Conservation (phyloP, 2,888 invertebrate genomes). For the Drymonia ruficornis region DNA sequence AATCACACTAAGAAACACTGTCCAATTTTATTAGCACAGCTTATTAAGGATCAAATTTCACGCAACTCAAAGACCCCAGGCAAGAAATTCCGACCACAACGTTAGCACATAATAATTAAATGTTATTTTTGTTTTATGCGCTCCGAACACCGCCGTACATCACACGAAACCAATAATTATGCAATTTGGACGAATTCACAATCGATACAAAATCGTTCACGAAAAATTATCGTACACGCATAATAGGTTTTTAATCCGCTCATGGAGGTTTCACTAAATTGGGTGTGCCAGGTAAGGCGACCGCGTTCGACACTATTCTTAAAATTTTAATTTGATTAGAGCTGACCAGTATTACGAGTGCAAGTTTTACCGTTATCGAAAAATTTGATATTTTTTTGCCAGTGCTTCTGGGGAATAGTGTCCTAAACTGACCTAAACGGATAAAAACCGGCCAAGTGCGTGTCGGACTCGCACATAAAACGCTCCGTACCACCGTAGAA, state of each 20-base stretch:
- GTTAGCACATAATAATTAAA: constrained; percentile 24
- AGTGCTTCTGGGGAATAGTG: too few species aligned
- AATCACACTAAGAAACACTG: neutral
- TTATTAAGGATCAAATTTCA: neutral
- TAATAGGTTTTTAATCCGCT: constrained; percentile 61
- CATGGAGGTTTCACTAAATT: constrained; percentile 21
- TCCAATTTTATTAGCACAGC: neutral
- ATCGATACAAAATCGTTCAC: constrained; percentile 48
- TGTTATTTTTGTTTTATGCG: constrained; percentile 35
- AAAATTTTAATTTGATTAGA: too few species aligned
- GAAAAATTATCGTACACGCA: constrained; percentile 37
- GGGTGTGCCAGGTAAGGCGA: constrained; percentile 20
- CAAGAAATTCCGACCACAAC: neutral
- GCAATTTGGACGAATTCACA: constrained; percentile 56
- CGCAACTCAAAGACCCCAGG: neutral
- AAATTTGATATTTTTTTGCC: too few species aligned
- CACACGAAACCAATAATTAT: constrained; percentile 48
- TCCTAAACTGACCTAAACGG: too few species aligned
- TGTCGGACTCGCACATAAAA: too few species aligned
- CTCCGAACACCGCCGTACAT: constrained; percentile 22
- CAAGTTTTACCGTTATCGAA: too few species aligned
- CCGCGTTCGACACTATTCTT: constrained; percentile 24
- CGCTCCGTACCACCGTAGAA: too few species aligned
- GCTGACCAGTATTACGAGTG: too few species aligned
- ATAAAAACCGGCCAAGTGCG: too few species aligned